Base-by-base conservation (phyloP, 2,797 vertebrate genomes). In the Petrocephalus sullivani region DNA sequence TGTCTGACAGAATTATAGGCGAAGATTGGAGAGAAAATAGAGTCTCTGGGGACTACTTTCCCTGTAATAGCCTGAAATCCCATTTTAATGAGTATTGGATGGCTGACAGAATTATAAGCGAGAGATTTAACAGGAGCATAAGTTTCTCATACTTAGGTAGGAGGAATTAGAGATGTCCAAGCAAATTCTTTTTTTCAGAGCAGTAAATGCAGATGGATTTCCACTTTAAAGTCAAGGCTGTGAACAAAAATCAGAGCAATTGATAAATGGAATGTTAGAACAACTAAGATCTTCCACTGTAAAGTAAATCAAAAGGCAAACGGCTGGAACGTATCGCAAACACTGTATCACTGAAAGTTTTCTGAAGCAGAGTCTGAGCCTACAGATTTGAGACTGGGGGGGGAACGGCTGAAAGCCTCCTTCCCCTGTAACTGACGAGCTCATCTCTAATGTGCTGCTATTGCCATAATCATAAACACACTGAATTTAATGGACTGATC, bases 1-100 rank as follows among this genome's bases (percentile, higher is more conserved):
- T 94, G 96, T 95, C 95, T 95, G 93, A 94, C 90, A 95, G 96
- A 97, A 97, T 97, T 96, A 97, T 94, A 94, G 97, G 95, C 96
- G 87, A 92, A 86, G 91, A 91, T 88, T 89, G 92, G 93, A 94
- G 92, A 95, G 96, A 96, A 97, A 95, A 95, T 95, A 94, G 92
- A 91, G 94, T 96, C 96, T 95, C 89, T 56, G 90, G 95, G 96
- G 96, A 94, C 93, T 94, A 92, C 95, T 94, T 95, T 94, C 90
- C 91, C 94, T 93, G 95, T 95, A 96, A 96, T 96, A 93, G 95
- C 92, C 95, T 94, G 95, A 96, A 96, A 96, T 96, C 93, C 94
- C 93, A 92, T 96, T 95, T 95, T 96, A 96, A 96, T 96, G 95
- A 96, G 96, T 96, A 96, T 95, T 95, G 94, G 95, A 95, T 94